Base-by-base conservation (phyloP, 2,888 invertebrate species). In the Cephus sareptanus region DNA sequence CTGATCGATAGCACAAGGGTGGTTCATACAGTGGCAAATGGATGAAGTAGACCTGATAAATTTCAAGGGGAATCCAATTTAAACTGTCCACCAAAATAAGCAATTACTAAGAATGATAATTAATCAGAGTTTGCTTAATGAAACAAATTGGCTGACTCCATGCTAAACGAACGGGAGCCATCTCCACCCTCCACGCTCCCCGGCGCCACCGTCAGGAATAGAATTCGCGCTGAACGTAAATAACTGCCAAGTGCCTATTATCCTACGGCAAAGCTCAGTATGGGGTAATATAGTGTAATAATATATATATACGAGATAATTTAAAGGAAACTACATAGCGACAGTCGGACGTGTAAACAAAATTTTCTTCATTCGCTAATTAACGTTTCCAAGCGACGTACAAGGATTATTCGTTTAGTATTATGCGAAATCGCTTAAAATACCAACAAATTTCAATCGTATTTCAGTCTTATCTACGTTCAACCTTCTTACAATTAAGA, bases 91-190 rank as follows among this genome's bases (percentile, higher is more conserved):
- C 37, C 35, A 77, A 77, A 77, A 74, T 69, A 74, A 56, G 34
- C 69, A 77, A 77, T 77, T 77, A 34, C 35, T 77, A 56, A 35
- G 74, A 68, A 77, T 74, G 56, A 74, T 74, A 68, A 77, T 73
- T 74, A 74, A 77, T 77, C 69, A 74, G 74, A 74, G 69, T 74
- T 77, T 77, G 69, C 69, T 68, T 33, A 68, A 69, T 40, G 23
- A 69, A 77, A 77, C 74, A 68, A 77, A 35, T 34, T 73, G 68
- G 30, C 56, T 56, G 56, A 56, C 56, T 56, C 56, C 23, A 56
- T 56, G 56, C 56, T 56, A 56, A 56, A 23, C 56, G 56, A 56
- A 56, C 56, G 23, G 23, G 23, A 15, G 56, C 56, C 56, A 15
- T 23, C 23, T 23, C 2, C 6, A 15, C 23, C 40, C 15, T 56